Conservation (phyloP, 2,888 invertebrate species). For the Parnassius glacialis region DNA sequence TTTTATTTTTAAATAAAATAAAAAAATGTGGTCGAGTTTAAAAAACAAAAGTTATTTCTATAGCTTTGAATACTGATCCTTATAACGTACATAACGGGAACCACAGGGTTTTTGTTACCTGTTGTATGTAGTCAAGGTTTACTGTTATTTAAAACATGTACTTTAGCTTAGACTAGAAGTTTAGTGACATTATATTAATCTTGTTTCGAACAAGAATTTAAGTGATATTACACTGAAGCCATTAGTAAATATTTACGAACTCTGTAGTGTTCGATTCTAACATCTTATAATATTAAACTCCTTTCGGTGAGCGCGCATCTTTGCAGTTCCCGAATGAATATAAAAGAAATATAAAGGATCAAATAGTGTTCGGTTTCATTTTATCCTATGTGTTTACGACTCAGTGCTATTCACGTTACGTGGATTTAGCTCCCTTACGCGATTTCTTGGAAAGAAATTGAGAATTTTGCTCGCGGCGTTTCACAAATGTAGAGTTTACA, state of each 20-base stretch:
- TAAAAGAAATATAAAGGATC: too few relatives aligned
- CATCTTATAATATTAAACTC: slow-evolving; percentile 34
- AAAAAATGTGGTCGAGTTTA: too few relatives aligned
- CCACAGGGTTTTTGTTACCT: too few relatives aligned
- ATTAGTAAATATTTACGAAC: slow-evolving; percentile 31
- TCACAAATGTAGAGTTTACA: neutral
- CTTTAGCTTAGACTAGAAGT: neutral
- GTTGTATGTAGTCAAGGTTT: too few relatives aligned
- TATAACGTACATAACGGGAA: too few relatives aligned
- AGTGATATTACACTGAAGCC: slow-evolving; percentile 23
- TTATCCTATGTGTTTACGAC: slow-evolving; percentile 25
- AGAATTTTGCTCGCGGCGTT: slow-evolving; percentile 12
- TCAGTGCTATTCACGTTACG: slow-evolving; percentile 20
- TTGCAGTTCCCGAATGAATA: slow-evolving; percentile 25
- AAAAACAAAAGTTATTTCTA: too few relatives aligned
- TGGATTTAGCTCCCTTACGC: slow-evolving; percentile 21
- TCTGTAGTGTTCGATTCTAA: slow-evolving; percentile 29
- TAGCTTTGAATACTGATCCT: too few relatives aligned
- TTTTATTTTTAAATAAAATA: too few relatives aligned
- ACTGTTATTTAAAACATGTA: too few relatives aligned
- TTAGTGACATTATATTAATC: neutral
- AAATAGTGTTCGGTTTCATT: slow-evolving; percentile 27
- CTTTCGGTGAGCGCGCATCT: slow-evolving; percentile 27
- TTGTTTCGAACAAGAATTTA: slow-evolving; percentile 5
- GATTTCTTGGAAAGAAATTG: slow-evolving; percentile 9